Evolutionary conservation across 2,797 vertebrate species (phyloP), one percentile per base, ranked within the genome.

Genomic region (Alectoris magna): DNA sequence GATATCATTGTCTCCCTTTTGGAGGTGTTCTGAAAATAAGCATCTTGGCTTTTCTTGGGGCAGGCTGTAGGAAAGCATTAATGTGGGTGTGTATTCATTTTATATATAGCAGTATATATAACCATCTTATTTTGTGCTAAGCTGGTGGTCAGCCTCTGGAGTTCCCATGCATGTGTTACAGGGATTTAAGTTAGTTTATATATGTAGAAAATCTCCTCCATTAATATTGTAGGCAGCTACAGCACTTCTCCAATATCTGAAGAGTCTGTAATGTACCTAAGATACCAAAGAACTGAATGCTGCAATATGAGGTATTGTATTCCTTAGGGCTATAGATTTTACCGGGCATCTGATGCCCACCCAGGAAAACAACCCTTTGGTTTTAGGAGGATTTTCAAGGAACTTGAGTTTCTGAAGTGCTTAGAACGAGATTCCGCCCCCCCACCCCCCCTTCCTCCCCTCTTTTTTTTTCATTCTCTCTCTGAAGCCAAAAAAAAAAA

Each of bases 1-100:
- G 39, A 17, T 39, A 43, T 21, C 11, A 16, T 0, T 27, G 12
- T 66, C 2, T 16, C 21, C 22, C 18, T 62, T 51, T 3, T 7
- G 55, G 6, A 43, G 6, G 41, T 66, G 12, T 66, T 91, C n/a
- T 69, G 13, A 88, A 64, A 46, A 7, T 31, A 46, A 64, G 18
- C 2, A 2, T 49, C 14, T 39, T 56, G 36, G 8, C 16, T 83
- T 13, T 12, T 31, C 5, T 18, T 44, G 24, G 8, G 16, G 4
- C 8, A 36, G 6, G 6, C 41, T 82, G 15, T 53, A 36, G 31
- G 29, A 84, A 85, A 72, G 6, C 26, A 23, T 51, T 71, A 74
- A 34, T 56, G 3, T 51, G 49, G 21, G 7, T 29, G n/a, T 18
- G 6, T 59, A 69, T 76, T 56, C 29, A 62, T 14, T 39, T 75